Evolutionary conservation across 2,797 vertebrate genomes (phyloP).

Genomic region (Odontamblyopus lacepedii): DNA sequence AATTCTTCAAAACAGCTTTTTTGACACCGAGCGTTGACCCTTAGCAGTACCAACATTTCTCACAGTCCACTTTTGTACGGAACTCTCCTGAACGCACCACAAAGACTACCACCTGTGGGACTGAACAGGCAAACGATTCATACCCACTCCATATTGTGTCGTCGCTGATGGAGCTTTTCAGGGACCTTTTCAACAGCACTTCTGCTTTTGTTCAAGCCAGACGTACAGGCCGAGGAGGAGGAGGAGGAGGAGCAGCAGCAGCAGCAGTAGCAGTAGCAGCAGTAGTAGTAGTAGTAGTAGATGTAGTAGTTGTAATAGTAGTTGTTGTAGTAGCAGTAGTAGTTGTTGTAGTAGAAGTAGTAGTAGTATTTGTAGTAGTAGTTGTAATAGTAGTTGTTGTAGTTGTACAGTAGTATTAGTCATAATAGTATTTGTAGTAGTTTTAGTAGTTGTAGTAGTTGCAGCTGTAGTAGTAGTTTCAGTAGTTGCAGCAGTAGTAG

Average conservation of each 20-base stretch:
- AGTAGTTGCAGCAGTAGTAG: no score
- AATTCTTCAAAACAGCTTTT: slow-evolving; percentile 2
- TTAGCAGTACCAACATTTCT: background rate
- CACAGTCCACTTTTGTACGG: background rate
- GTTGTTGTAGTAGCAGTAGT: background rate
- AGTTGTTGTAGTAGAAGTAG: no score
- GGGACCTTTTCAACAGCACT: slow-evolving; percentile 38
- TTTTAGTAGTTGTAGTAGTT: no score
- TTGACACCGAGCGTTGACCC: slow-evolving; percentile 5
- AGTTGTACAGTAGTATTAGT: no score
- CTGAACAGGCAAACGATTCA: slow-evolving; percentile 39
- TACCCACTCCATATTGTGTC: slow-evolving; percentile 13
- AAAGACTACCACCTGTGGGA: slow-evolving; percentile 27
- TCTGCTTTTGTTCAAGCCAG: slow-evolving; percentile 42
- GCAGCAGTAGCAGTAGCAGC: background rate
- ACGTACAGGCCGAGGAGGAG: background rate
- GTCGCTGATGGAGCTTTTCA: slow-evolving; percentile 29
- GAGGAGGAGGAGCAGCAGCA: slow-evolving; percentile 3
- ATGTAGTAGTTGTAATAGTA: no score
- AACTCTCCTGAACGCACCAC: background rate
- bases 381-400: no score
- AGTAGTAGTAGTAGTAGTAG: background rate
- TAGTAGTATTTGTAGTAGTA: no score
- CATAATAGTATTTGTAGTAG: background rate
- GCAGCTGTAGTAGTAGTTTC: no score